Conservation (phyloP, 2,888 invertebrate species). For the Drosophila falleni region DNA sequence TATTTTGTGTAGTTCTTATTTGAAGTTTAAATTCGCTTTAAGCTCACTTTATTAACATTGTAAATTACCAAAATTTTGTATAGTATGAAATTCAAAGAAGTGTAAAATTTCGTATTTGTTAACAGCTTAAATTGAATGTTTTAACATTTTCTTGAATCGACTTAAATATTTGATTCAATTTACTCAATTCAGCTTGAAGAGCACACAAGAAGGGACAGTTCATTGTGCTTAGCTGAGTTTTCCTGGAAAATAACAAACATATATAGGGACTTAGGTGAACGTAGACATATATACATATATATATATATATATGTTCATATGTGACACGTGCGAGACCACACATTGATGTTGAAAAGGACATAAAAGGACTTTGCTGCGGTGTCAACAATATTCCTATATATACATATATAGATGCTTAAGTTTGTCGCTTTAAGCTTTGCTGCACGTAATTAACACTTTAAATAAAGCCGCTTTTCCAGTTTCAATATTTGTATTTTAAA, state of each 20-base stretch:
- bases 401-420: conserved; percentile 12
- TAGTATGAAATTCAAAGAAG: background rate
- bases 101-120: background rate
- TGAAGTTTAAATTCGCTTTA: background rate
- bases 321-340: conserved; percentile 38
- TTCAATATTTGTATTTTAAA: conserved; percentile 73
- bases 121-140: background rate
- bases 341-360: conserved; percentile 22
- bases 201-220: conserved; percentile 5
- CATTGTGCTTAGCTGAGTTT: conserved; percentile 10
- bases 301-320: conserved; percentile 17
- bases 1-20: too few species aligned
- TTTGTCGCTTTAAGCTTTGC: conserved; percentile 46
- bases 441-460: conserved; percentile 74
- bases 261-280: background rate
- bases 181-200: conserved; percentile 13
- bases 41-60: background rate
- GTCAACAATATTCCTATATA: background rate
- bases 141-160: background rate
- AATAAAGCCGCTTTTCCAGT: conserved; percentile 59
- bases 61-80: background rate
- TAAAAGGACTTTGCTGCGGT: conserved; percentile 21
- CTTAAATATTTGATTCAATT: conserved; percentile 20
- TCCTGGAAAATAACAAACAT: background rate
- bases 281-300: background rate